Evolutionary conservation across 2,113 vertebrate species (phyloP), one percentile per base, ranked within the genome.

Genomic region (Psephotus haematonotus): DNA sequence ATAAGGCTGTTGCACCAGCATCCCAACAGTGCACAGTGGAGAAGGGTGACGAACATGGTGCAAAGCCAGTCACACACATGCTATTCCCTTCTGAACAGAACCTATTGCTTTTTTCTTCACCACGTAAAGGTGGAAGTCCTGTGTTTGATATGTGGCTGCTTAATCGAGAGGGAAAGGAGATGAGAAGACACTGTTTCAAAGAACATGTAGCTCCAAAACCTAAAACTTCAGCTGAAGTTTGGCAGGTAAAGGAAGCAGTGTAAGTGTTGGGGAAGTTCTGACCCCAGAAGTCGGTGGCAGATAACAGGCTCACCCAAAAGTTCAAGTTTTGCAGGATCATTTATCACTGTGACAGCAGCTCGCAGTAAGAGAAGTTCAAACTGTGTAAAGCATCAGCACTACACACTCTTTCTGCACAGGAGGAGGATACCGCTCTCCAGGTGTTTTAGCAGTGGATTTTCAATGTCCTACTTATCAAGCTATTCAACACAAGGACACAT

Each of bases 341-440:
- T 88, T 89, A 93, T 94, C 92, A 94, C 49, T 65, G 25, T 43
- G 92, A 91, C 92, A 93, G 72, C 1, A 25, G 46, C 41, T 67
- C 70, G 41, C 55, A 74, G 25, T 8, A 53, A 57, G 60, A 37
- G 44, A 85, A 81, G 76, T 77, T 94, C 83, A 90, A 65, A 50
- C 55, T 18, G 4, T 59, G 41, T 9, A 59, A 47, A 80, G 46
- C 43, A 65, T 12, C 68, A 81, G 53, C 43, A 67, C 10, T 35
- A 2, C 69, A 35, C 53, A 35, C 49, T 31, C 44, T n/a, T 63
- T 50, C 84, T 82, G 81, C 25, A 75, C 47, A 68, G 31, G 33
- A 68, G 23, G 33, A 31, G 27, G 49, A 59, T 13, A 70, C 22
- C 13, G 41, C 85, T 75, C 85, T 75, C 47, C 47, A 69, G 84